Evolutionary conservation across 1,140 invertebrate species (phyloP).

Genomic region (Paralvinella palmiformis): DNA sequence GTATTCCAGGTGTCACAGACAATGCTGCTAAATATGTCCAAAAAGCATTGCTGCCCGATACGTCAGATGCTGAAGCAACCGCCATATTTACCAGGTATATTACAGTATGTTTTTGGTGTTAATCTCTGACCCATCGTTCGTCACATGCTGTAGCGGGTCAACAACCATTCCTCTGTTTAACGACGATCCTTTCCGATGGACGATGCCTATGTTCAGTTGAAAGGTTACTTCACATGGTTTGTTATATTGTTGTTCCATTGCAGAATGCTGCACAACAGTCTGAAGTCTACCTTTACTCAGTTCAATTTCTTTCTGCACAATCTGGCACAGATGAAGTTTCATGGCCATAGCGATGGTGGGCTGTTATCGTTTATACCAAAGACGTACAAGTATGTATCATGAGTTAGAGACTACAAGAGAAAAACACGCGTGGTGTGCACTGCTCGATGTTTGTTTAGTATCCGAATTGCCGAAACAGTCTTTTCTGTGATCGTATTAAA

Average conservation of each 20-base stretch:
- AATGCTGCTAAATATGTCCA: conserved; percentile 90
- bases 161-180: not conserved
- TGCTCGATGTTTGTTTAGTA: not conserved
- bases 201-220: not conserved
- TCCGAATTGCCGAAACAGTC: not conserved
- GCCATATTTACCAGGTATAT: conserved; percentile 58
- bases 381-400: conserved; percentile 74
- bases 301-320: conserved; percentile 98
- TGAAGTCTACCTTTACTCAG: conserved; percentile 75
- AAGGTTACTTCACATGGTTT: not conserved
- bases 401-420: not conserved
- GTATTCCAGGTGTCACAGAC: conserved; percentile 85
- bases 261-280: conserved; percentile 50
- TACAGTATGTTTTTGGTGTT: not conserved
- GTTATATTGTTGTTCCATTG: not conserved
- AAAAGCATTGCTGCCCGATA: conserved; percentile 76
- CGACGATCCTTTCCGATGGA: not conserved
- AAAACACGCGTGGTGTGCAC: not conserved
- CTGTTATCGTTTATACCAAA: conserved; percentile 89
- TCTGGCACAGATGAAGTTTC: conserved; percentile 86
- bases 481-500: not conserved
- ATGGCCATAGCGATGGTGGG: conserved; percentile 70
- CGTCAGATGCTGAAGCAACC: conserved; percentile 89
- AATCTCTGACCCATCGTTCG: no score
- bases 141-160: not conserved